Base-by-base conservation (phyloP, 1,140 invertebrate species). In the Aphaenogaster floridana region DNA sequence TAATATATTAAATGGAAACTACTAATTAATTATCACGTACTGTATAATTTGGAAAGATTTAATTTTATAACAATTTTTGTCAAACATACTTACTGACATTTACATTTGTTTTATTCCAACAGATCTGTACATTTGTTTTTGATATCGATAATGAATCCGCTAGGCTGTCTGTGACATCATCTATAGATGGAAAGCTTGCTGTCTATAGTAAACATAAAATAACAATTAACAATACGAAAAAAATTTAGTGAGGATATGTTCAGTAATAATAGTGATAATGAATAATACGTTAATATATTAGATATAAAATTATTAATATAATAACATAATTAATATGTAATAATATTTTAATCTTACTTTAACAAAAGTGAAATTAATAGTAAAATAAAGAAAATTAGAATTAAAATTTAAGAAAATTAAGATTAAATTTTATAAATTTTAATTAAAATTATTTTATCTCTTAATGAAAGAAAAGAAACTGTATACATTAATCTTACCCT, bases 91-190 rank as follows among this genome's bases (percentile, higher is more conserved):
- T 64, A 79, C 76, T 7, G 6, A 21, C 0, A 36, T 6, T 48
- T 64, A 36, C 59, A 79, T 39, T 17, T 48, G 59, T 50, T n/a
- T 79, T 79, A 63, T 39, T 63, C 2, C 64, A 3, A 11, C 76
- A 79, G 3, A n/a, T 63, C 11, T 36, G 42, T 39, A 50, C 28
- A 0, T 79, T 42, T 4, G 15, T 48, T 48, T 9, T 50, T 3
- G 42, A n/a, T 3, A 78, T 50, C 9, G 7, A n/a, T 0, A 79
- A 34, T 0, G 4, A 0, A 7, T 61, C 5, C 9, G 59, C 15
- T 3, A 79, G 3, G 8, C 2, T 13, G 6, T 64, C 76, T 2
- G 5, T 15, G 1, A 64, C 0, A 79, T 79, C 42, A 36, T 36
- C 45, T 0, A 13, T 28, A 1, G 21, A 21, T 21, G 21, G 21